phyloP scores from a whole-genome alignment of 1,140 invertebrate species.

The Pinna nobilis region DNA sequence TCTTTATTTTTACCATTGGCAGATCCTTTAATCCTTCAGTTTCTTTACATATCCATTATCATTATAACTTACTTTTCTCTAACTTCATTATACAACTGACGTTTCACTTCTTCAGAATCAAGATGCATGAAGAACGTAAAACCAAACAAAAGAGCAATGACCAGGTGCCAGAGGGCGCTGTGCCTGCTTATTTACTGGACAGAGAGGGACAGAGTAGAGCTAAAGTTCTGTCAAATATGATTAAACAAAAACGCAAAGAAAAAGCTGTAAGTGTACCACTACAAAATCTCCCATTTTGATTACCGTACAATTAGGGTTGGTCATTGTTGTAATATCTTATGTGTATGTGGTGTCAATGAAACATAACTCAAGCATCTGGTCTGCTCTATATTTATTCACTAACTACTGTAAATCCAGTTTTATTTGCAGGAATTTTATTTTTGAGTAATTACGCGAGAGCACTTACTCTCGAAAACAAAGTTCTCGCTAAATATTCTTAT shows the following conservation, averaged over 20 bases:
- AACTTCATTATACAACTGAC: background rate
- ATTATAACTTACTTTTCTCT: background rate
- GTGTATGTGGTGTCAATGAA: no score
- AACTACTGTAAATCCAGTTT: no score
- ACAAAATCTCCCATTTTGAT: no score
- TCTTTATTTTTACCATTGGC: no score
- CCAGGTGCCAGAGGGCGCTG: conserved; percentile 89
- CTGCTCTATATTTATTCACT: no score
- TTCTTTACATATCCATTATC: background rate
- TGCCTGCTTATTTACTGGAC: conserved; percentile 97
- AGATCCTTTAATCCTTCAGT: no score
- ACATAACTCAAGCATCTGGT: background rate
- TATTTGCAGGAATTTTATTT: no score
- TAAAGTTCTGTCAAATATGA: conserved; percentile 98
- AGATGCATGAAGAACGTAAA: conserved; percentile 78
- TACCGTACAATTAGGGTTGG: background rate
- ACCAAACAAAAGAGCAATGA: conserved; percentile 89
- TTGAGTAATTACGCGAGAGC: no score
- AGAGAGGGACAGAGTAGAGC: conserved; percentile 94
- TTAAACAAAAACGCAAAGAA: conserved; percentile 99
- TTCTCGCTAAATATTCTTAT: no score
- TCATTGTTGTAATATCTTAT: no score
- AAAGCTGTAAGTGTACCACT: conserved; percentile 90
- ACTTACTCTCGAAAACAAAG: no score
- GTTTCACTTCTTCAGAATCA: conserved; percentile 57